Conservation (phyloP, 2,113 vertebrate species). For the Melanerpes aurifrons region DNA sequence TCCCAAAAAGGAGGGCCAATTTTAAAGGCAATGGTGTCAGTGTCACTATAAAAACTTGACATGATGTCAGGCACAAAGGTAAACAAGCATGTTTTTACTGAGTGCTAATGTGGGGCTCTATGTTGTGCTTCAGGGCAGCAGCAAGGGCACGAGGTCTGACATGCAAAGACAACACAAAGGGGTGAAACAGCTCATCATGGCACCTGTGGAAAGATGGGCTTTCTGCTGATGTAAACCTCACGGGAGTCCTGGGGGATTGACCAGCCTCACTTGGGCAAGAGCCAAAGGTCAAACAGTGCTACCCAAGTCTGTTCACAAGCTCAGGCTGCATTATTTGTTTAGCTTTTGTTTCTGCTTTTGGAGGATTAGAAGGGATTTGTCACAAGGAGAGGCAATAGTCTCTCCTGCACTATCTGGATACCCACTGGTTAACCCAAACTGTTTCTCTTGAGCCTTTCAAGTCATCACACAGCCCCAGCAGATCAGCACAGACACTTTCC, state of each 20-base stretch:
- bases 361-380: constrained; percentile 13
- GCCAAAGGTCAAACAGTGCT: not conserved
- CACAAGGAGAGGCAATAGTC: rapidly evolving
- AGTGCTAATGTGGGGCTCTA: not conserved
- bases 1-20: not conserved
- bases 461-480: not conserved
- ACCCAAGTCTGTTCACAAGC: not conserved
- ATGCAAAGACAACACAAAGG: not conserved
- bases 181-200: not conserved
- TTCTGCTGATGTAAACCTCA: not conserved
- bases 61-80: not conserved
- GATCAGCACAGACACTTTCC: not conserved
- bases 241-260: not conserved
- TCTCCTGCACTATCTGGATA: not conserved
- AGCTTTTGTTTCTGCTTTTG: constrained; percentile 25
- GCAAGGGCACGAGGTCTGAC: not conserved
- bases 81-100: not conserved
- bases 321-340: not conserved
- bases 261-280: not conserved
- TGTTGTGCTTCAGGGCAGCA: not conserved
- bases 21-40: not conserved
- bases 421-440: rapidly evolving
- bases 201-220: not conserved
- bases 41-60: not conserved
- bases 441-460: not conserved